Percentiles rank a stretch among this genome's conserved stretches.
phyloP scores from a whole-genome alignment of 2,888 invertebrate genomes.

The Hylaea fasciaria region DNA sequence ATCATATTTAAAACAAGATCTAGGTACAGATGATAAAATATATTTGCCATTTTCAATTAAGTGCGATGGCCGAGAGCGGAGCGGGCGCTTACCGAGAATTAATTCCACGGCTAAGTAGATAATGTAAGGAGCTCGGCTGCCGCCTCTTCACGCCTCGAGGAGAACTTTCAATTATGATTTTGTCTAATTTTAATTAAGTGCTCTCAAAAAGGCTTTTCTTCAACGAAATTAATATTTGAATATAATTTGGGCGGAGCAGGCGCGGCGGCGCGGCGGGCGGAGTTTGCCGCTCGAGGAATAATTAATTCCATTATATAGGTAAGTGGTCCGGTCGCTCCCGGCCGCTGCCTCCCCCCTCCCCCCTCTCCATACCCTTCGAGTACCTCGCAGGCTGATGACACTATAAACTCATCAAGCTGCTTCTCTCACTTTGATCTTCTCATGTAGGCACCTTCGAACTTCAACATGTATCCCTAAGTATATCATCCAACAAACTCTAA shows the following conservation, averaged over 20 bases:
- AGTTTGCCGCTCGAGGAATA: constrained; percentile 83
- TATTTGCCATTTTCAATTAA: constrained; percentile 74
- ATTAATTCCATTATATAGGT: constrained; percentile 82
- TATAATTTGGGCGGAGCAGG: constrained; percentile 84
- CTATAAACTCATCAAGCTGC: constrained; percentile 49
- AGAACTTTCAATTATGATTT: constrained; percentile 85
- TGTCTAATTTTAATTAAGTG: constrained; percentile 85
- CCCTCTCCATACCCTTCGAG: constrained; percentile 26
- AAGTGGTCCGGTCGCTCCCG: constrained; percentile 68
- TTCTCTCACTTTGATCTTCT: constrained; percentile 30
- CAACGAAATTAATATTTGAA: constrained; percentile 85
- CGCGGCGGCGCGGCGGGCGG: constrained; percentile 80
- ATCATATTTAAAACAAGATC: constrained; percentile 34
- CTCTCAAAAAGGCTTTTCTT: constrained; percentile 84
- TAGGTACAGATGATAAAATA: constrained; percentile 63
- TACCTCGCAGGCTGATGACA: constrained; percentile 41
- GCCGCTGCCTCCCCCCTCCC: constrained; percentile 35
- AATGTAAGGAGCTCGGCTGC: constrained; percentile 76
- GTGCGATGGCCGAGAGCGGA: constrained; percentile 62
- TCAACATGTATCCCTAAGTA: not conserved
- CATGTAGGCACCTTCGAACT: not conserved
- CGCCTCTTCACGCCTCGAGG: constrained; percentile 82
- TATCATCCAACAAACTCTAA: too few species aligned
- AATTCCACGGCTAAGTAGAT: constrained; percentile 82
- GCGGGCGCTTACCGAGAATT: constrained; percentile 67